Conservation (phyloP, 2,888 invertebrate species). For the Nasonovia ribisnigri region DNA sequence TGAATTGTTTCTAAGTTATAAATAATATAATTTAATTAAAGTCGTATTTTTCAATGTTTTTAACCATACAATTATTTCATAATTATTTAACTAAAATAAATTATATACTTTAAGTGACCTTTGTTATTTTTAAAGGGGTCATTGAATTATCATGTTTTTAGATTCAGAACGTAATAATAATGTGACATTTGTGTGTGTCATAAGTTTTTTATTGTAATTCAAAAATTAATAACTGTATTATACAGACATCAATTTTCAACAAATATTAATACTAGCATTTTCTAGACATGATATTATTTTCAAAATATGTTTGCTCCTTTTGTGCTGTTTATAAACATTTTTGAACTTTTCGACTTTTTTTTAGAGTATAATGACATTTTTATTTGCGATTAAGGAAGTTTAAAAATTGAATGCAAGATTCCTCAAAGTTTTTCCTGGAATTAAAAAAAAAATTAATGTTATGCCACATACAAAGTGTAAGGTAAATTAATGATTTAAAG, state of each 20-base stretch:
- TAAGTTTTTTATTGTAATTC: background rate
- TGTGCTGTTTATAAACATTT: background rate
- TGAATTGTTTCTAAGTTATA: background rate
- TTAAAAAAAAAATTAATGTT: background rate
- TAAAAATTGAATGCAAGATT: background rate
- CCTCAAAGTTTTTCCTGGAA: background rate
- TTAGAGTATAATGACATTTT: background rate
- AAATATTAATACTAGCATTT: background rate
- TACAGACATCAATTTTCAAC: background rate
- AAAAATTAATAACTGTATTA: background rate
- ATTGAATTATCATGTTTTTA: too few species aligned
- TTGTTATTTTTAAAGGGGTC: background rate
- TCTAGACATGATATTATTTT: background rate
- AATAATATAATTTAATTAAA: background rate
- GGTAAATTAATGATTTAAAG: background rate
- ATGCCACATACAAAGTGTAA: background rate
- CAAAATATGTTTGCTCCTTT: background rate
- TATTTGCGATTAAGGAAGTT: background rate
- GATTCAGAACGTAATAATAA: too few species aligned
- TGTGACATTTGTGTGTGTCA: background rate
- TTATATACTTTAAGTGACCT: background rate
- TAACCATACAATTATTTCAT: background rate
- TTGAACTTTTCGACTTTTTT: background rate
- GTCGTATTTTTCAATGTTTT: background rate
- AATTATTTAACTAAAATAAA: background rate